phyloP scores from a whole-genome alignment of 2,888 invertebrate genomes.

The Gryllus longicercus region DNA sequence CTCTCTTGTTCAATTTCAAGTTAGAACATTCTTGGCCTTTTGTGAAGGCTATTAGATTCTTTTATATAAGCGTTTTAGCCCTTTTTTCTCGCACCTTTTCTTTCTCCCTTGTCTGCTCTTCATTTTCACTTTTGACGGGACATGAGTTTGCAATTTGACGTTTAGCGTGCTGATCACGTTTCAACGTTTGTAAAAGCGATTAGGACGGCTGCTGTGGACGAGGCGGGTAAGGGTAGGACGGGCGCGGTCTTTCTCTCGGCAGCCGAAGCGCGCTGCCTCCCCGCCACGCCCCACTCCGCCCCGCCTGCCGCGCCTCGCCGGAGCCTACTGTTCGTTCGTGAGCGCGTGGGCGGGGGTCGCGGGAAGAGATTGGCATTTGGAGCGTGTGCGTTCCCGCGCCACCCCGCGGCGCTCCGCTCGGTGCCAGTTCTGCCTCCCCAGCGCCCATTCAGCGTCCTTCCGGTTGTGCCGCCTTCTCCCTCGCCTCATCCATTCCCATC shows the following conservation, averaged over 20 bases:
- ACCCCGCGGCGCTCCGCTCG: too few relatives aligned
- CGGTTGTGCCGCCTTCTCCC: too few relatives aligned
- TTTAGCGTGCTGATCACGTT: constrained; percentile 6
- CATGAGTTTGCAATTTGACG: constrained; percentile 7
- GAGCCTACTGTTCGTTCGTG: neutral
- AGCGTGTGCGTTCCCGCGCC: too few relatives aligned
- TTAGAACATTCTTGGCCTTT: constrained; percentile 9
- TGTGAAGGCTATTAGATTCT: constrained; percentile 9
- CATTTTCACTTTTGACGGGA: neutral
- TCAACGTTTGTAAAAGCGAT: constrained; percentile 9
- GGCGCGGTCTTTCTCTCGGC: neutral
- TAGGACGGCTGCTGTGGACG: neutral
- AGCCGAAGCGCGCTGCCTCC: neutral
- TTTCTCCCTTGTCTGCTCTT: neutral
- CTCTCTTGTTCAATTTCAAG: constrained; percentile 17
- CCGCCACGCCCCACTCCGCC: neutral
- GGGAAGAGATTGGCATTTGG: neutral
- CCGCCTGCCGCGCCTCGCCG: neutral
- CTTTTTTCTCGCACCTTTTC: constrained; percentile 5
- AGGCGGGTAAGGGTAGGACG: neutral
- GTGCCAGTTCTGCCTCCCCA: too few relatives aligned
- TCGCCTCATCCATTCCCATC: too few relatives aligned
- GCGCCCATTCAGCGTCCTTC: too few relatives aligned
- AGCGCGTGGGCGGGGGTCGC: neutral
- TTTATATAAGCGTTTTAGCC: constrained; percentile 9